Conservation (phyloP, 2,888 invertebrate genomes). For the Thymelicus sylvestris region DNA sequence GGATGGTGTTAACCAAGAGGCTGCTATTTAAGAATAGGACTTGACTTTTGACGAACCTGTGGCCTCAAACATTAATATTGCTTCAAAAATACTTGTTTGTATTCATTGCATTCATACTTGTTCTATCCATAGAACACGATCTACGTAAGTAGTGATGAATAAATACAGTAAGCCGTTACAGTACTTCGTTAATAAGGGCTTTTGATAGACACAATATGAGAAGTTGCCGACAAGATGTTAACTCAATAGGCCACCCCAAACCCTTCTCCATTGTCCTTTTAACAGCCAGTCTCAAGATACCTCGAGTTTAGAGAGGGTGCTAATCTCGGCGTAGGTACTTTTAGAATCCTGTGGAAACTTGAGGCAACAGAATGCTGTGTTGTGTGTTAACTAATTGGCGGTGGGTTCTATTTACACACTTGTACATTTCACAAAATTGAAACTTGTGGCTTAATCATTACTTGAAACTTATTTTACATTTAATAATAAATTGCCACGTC, state of each 20-base stretch:
- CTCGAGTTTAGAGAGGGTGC: not conserved
- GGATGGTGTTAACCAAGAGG: no score
- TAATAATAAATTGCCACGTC: no score
- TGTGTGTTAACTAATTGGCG: not conserved
- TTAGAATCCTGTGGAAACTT: not conserved
- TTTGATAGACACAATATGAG: constrained; percentile 5
- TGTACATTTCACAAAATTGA: no score
- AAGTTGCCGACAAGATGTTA: constrained; percentile 1
- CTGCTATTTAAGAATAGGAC: no score
- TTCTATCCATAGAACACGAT: not conserved
- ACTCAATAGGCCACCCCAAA: not conserved
- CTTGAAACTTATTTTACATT: no score
- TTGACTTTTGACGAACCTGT: no score
- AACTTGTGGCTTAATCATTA: no score
- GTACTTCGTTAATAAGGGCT: not conserved
- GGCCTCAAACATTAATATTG: no score
- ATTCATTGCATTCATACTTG: not conserved
- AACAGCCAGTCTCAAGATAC: not conserved
- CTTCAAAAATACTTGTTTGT: not conserved
- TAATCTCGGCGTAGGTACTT: not conserved
- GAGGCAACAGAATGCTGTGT: not conserved
- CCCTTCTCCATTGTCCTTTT: constrained; percentile 2
- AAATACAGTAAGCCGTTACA: not conserved
- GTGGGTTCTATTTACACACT: no score
- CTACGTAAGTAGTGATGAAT: not conserved